Evolutionary conservation across 2,888 invertebrate species (phyloP), one percentile per base, ranked within the genome.

Genomic region (Gymnocheta viridis): DNA sequence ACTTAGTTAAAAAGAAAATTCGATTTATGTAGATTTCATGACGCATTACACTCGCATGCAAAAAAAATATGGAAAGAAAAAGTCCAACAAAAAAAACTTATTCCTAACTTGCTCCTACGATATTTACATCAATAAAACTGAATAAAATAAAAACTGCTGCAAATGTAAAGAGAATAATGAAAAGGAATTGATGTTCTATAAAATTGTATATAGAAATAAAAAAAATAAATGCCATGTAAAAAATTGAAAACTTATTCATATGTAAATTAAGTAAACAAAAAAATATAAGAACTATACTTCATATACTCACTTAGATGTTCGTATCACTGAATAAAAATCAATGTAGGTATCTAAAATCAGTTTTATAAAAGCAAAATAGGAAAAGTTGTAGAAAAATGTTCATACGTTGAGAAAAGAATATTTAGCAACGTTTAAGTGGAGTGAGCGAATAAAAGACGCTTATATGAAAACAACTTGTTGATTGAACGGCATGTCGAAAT

Each of bases 21-120:
- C 74, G 80, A 80, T 83, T 83, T 83, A 80, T 83, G 66, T 54
- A 83, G 70, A 83, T 80, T 80, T 80, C 58, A 83, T 76, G 70
- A 74, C 49, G 74, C 70, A 76, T 79, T 83, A 58, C 69, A 64
- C 27, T 58, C 56, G 14, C 17, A 17, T 22, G 24, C 44, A 49
- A n/a, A n/a, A n/a, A n/a, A n/a, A n/a, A n/a, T n/a, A n/a, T 6
- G 32, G 29, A 29, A 80, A 58, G 29, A 17, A 49, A 38, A 41
- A 60, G 17, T 58, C 9, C 12, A 49, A 47, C 19, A 56, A 47
- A 17, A 3, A 49, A 58, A 80, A 66, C 44, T 72, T 60, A 51
- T 51, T 60, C 6, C 76, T 38, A 29, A 51, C 22, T 62, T 73
- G 19, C 17, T 76, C 7, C 66, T 78, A 29, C 62, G 32, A 62